Percentiles rank a stretch among this genome's conserved stretches.
These are phyloP conservation scores for Branchipolynoe longqiensis DNA, from an alignment of 2,888 invertebrate species.

Conservation along the genomic window DNA sequence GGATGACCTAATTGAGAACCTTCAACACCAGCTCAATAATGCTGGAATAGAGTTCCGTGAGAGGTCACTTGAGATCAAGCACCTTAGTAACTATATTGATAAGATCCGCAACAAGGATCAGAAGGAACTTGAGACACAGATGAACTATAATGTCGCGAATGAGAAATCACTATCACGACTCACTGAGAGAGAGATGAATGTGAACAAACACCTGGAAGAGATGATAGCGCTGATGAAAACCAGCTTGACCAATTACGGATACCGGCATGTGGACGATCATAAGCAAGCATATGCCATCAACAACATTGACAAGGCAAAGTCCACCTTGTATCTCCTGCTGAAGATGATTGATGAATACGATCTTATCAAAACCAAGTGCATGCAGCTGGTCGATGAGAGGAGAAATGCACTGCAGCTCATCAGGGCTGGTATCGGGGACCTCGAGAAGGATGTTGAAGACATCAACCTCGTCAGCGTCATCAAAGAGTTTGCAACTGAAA, in stretches of 20 bases:
- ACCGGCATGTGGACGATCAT: neutral
- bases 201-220: constrained; percentile 22
- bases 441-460: neutral
- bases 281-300: constrained; percentile 17
- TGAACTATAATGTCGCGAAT: constrained; percentile 74
- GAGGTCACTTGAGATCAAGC: constrained; percentile 22
- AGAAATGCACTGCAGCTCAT: constrained; percentile 55
- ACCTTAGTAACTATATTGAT: constrained; percentile 66
- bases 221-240: constrained; percentile 52
- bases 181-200: constrained; percentile 45
- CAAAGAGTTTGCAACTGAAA: neutral
- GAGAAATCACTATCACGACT: constrained; percentile 71
- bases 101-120: constrained; percentile 70
- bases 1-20: constrained; percentile 66
- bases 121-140: constrained; percentile 71
- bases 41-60: constrained; percentile 40
- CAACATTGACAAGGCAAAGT: constrained; percentile 53
- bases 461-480: constrained; percentile 23
- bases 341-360: constrained; percentile 69
- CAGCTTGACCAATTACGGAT: constrained; percentile 15
- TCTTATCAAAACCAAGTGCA: constrained; percentile 69
- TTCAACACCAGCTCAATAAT: constrained; percentile 67
- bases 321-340: constrained; percentile 65
- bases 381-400: constrained; percentile 71
- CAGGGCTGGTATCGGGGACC: constrained; percentile 1